A percentile compares a stretch with the other conserved stretches of the same genome.
Evolutionary conservation across 2,797 vertebrate species (phyloP).

Genomic region (Scarus forsteni): DNA sequence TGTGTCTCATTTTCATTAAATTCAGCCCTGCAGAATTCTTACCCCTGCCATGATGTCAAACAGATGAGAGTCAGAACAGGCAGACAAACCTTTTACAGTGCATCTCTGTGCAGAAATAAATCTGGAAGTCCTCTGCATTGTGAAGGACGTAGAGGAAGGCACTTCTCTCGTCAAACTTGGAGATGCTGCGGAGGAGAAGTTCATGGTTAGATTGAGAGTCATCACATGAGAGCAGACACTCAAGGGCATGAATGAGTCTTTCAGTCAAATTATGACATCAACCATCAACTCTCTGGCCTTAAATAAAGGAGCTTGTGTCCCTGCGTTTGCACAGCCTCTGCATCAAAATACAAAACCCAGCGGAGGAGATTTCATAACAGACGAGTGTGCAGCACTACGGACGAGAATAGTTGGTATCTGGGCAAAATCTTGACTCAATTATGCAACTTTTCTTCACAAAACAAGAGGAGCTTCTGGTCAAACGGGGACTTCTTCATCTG

Average conservation of each 20-base stretch:
- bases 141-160: constrained; percentile 98
- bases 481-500: constrained; percentile 27
- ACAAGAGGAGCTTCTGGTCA: background rate
- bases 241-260: constrained; percentile 18
- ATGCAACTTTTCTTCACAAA: constrained; percentile 8
- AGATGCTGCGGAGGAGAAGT: constrained; percentile 87
- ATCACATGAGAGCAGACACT: constrained; percentile 4
- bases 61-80: constrained; percentile 13
- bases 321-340: background rate
- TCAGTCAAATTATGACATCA: constrained; percentile 8
- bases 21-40: too few relatives aligned
- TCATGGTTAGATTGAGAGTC: constrained; percentile 27
- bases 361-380: background rate
- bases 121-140: constrained; percentile 98
- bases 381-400: background rate
- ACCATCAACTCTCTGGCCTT: background rate
- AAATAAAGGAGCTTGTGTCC: constrained; percentile 12
- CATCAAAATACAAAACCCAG: background rate
- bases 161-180: constrained; percentile 97
- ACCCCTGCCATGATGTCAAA: background rate
- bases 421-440: background rate
- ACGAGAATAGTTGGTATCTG: background rate
- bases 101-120: constrained; percentile 98
- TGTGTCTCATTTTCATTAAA: too few relatives aligned
- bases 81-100: constrained; percentile 94